Base-by-base conservation (phyloP, 2,888 invertebrate species). In the Euzophera pinguis region DNA sequence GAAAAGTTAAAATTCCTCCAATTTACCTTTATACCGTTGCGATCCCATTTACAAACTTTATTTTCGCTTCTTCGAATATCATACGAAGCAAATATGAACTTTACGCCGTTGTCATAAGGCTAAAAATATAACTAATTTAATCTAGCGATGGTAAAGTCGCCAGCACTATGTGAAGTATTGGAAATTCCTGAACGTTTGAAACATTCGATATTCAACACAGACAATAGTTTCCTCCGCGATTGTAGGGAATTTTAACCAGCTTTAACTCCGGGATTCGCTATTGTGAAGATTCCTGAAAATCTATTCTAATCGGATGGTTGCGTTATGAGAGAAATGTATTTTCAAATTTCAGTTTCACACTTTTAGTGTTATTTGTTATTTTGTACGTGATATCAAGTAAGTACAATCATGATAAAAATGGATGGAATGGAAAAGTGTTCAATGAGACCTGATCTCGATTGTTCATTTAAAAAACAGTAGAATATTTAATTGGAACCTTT, bases 131-230 rank as follows among this genome's bases (percentile, higher is more conserved):
- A 7, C 13, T 43, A 13, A 14, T 13, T 42, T 45, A 2, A 13
- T 7, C 9, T 14, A 4, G 32, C 43, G 35, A 9, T 13, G 35
- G 38, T 41, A 50, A 29, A 9, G 12, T 41, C 4, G 37, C 42
- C 51, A 47, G 38, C 27, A 29, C 55, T 50, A 50, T 45, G 35
- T 53, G 47, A 80, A 79, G 83, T 88, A 89, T 87, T 88, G 84
- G 84, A 87, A 88, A 89, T 89, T 86, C 85, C 81, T 78, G 75
- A 80, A 79, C 81, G 83, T 84, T 73, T 65, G 66, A 64, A 81
- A 74, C 76, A 77, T 75, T 75, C 77, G 82, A 79, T 81, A 81
- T 82, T 75, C 78, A 78, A 81, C 76, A 78, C 73, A 76, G 73
- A 69, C 73, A 78, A 77, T 81, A 81, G 82, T 79, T 73, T 63